phyloP scores from a whole-genome alignment of 2,113 vertebrate species.

The Myrmophylax atrothorax region DNA sequence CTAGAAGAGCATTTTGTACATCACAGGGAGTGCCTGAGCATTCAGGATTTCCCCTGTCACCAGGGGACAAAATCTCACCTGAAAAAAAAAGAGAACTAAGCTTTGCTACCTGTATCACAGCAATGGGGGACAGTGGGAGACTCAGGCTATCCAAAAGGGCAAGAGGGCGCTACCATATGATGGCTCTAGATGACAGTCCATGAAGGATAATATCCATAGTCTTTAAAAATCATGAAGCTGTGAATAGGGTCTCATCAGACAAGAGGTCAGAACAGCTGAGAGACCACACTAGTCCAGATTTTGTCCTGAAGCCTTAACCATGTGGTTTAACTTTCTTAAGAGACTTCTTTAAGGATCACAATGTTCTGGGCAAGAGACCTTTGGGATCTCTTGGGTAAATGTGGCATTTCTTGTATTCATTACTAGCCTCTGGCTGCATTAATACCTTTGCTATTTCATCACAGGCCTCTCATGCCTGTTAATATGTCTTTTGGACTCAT shows the following conservation, averaged over 20 bases:
- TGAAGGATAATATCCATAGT: background rate
- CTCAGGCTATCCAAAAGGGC: background rate
- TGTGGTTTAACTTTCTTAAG: conserved; percentile 41
- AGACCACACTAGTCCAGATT: background rate
- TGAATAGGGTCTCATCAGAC: background rate
- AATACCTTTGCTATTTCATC: conserved; percentile 56
- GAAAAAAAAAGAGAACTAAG: background rate
- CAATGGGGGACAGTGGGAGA: background rate
- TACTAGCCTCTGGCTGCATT: conserved; percentile 46
- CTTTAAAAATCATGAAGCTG: background rate
- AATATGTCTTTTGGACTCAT: conserved; percentile 60
- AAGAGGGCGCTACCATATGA: background rate
- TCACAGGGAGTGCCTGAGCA: background rate
- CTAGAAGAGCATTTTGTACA: background rate
- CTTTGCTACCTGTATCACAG: background rate
- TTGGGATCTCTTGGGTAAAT: conserved; percentile 65
- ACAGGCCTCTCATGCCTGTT: conserved; percentile 44
- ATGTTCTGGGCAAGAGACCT: conserved; percentile 64
- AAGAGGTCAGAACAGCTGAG: background rate
- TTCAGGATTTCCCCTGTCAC: background rate
- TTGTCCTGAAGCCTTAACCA: background rate
- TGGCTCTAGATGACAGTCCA: background rate
- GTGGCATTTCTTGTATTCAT: conserved; percentile 62
- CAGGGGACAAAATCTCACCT: background rate
- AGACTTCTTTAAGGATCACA: conserved; percentile 56